Conservation (phyloP, 2,888 invertebrate species). For the Eulithis prunata region DNA sequence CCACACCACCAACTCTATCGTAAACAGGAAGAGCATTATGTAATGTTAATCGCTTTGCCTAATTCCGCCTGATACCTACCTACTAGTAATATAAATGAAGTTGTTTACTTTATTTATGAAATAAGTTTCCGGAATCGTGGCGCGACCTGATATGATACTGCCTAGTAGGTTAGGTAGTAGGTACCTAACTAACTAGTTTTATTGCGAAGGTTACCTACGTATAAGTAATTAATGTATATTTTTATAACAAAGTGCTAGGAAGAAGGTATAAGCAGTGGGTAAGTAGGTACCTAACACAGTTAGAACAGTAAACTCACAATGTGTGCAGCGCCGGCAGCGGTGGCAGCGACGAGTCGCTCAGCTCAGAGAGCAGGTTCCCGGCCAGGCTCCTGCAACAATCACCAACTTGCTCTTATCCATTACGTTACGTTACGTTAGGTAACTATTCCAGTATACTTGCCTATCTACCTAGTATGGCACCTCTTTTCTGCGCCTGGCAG, state of each 20-base stretch:
- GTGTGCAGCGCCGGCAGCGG: constrained; percentile 88
- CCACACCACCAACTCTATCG: neutral
- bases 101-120: constrained; percentile 8
- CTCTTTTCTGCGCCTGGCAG: too few species aligned
- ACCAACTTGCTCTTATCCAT: neutral
- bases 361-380: constrained; percentile 88
- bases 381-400: constrained; percentile 87
- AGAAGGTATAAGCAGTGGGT: too few species aligned
- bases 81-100: constrained; percentile 16
- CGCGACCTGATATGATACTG: neutral
- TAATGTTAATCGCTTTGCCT: constrained; percentile 27
- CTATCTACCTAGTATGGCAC: too few species aligned
- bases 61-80: constrained; percentile 27
- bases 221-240: too few species aligned
- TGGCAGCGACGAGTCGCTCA: constrained; percentile 88
- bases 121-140: constrained; percentile 21
- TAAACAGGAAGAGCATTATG: constrained; percentile 38
- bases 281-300: too few species aligned
- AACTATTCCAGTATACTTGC: too few species aligned
- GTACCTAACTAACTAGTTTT: too few species aligned
- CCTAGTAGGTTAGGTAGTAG: too few species aligned
- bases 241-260: too few species aligned
- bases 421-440: too few species aligned
- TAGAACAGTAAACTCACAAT: constrained; percentile 86
- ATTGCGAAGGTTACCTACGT: too few species aligned